These are phyloP conservation scores for Ictalurus punctatus DNA, from an alignment of 2,113 vertebrate species.

Conservation along the genomic window DNA sequence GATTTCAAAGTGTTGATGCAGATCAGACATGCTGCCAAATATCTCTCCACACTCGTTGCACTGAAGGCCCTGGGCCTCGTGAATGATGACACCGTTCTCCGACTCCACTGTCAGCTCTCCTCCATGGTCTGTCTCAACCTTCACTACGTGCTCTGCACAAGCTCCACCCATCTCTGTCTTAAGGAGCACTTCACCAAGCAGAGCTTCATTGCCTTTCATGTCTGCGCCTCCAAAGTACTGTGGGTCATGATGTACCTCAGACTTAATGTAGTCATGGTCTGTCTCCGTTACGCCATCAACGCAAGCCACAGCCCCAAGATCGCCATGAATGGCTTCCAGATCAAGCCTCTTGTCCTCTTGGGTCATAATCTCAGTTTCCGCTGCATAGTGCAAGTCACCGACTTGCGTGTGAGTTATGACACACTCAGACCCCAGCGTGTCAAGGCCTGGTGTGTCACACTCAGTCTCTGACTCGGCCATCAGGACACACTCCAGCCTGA, in stretches of 20 bases:
- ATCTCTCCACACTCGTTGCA: conserved; percentile 80
- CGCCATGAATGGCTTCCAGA: conserved; percentile 73
- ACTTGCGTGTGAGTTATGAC: conserved; percentile 81
- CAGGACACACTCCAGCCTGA: conserved; percentile 80
- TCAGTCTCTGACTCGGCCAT: conserved; percentile 83
- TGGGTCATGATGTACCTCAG: conserved; percentile 71
- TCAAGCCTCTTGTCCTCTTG: conserved; percentile 75
- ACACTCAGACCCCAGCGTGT: conserved; percentile 82
- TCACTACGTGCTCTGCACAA: conserved; percentile 71
- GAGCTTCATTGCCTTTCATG: conserved; percentile 63
- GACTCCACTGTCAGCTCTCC: conserved; percentile 78
- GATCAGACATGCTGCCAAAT: conserved; percentile 75
- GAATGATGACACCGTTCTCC: conserved; percentile 77
- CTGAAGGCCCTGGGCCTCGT: conserved; percentile 78
- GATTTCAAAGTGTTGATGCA: conserved; percentile 79
- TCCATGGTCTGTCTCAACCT: conserved; percentile 74
- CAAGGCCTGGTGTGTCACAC: conserved; percentile 80
- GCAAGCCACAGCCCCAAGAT: conserved; percentile 71
- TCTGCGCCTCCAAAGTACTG: conserved; percentile 74
- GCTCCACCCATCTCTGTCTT: conserved; percentile 64
- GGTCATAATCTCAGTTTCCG: conserved; percentile 79
- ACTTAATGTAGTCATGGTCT: conserved; percentile 78
- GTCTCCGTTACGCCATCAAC: conserved; percentile 75
- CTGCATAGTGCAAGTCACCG: conserved; percentile 76
- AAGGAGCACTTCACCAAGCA: conserved; percentile 75